Evolutionary conservation across 1,140 invertebrate genomes (phyloP).

Genomic region (Ceratoteleas bidentatus): DNA sequence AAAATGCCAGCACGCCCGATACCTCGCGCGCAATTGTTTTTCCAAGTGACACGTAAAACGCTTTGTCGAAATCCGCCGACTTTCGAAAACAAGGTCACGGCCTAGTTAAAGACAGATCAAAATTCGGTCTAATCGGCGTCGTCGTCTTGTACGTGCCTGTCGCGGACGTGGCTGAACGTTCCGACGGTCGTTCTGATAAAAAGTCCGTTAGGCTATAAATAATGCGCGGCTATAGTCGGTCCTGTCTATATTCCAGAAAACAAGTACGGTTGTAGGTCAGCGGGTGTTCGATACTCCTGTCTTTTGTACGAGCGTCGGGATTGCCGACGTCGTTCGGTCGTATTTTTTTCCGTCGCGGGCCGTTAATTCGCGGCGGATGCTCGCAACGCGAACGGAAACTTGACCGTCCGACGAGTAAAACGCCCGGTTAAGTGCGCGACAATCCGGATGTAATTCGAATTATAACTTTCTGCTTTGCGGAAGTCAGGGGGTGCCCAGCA

Average conservation of each 20-base stretch:
- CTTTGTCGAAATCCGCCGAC: conserved; percentile 47
- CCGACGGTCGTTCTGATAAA: conserved; percentile 25
- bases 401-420: conserved; percentile 14
- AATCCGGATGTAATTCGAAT: conserved; percentile 50
- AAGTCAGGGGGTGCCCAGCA: conserved; percentile 15
- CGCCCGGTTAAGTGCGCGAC: conserved; percentile 36
- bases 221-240: conserved; percentile 24
- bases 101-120: conserved; percentile 51
- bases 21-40: conserved; percentile 37
- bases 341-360: conserved; percentile 10
- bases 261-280: conserved; percentile 47
- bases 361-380: too few relatives aligned
- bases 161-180: conserved; percentile 16
- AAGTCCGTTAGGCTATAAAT: conserved; percentile 31
- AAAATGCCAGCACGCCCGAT: not conserved
- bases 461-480: conserved; percentile 36
- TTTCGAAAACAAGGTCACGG: conserved; percentile 58
- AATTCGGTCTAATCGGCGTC: conserved; percentile 49
- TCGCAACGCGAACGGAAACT: conserved; percentile 2
- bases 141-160: conserved; percentile 14
- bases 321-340: conserved; percentile 15
- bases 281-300: conserved; percentile 37
- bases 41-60: conserved; percentile 49
- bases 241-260: conserved; percentile 29
- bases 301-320: conserved; percentile 30